Evolutionary conservation across 2,113 vertebrate genomes (phyloP).

Genomic region (Burhinus oedicnemus): DNA sequence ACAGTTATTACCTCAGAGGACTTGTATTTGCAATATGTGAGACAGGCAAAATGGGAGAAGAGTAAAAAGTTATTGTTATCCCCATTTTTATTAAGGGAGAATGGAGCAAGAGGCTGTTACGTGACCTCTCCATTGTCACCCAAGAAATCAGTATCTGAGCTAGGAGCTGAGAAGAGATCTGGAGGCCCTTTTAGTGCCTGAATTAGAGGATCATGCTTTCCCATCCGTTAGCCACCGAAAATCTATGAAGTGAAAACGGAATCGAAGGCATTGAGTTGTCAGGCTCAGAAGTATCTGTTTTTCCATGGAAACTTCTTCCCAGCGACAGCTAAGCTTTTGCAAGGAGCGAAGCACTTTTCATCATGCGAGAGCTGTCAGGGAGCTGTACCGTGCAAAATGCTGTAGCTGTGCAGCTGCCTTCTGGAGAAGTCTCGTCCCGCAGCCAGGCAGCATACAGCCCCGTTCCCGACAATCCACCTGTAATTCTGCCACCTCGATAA

Average conservation of each 20-base stretch:
- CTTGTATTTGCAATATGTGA: neutral
- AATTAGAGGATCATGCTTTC: neutral
- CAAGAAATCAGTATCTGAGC: neutral
- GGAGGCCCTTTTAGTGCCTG: neutral
- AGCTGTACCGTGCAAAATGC: neutral
- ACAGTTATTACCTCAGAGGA: neutral
- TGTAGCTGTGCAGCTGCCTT: neutral
- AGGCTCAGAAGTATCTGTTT: slow-evolving; percentile 7
- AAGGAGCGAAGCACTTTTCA: neutral
- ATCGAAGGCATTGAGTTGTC: neutral
- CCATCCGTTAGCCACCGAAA: neutral
- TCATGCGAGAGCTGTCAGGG: neutral
- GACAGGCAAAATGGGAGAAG: neutral
- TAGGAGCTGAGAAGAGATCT: neutral
- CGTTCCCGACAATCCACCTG: neutral
- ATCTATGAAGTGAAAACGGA: neutral
- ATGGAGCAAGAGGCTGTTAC: neutral
- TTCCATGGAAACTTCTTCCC: slow-evolving; percentile 41
- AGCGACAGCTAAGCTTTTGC: neutral
- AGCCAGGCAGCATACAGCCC: neutral
- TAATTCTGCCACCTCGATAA: slow-evolving; percentile 5
- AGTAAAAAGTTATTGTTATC: neutral
- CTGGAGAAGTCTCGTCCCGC: neutral
- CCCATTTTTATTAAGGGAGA: neutral
- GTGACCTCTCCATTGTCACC: neutral